Base-by-base conservation (phyloP, 2,888 invertebrate genomes). In the Colostygia pectinataria region DNA sequence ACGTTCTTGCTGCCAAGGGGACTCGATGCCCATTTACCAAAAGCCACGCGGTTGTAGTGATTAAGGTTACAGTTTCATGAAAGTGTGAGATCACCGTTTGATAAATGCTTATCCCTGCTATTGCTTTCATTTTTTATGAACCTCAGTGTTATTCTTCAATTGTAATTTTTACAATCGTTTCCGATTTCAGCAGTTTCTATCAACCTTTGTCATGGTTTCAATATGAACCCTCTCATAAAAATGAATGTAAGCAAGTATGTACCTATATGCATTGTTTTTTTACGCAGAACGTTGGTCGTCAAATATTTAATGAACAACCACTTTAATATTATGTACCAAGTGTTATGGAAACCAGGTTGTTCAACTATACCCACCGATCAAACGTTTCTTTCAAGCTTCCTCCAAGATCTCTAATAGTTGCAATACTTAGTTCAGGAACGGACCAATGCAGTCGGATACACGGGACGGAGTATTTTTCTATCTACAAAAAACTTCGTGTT, bases 1-100 rank as follows among this genome's bases (percentile, higher is more conserved):
- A 52, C 42, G 52, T 42, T 47, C 42, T 40, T 46, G 65, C 71
- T 70, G 69, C 64, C 66, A 65, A 60, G 62, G n/a, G n/a, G 72
- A 70, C 65, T 67, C 66, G 65, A 74, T 67, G 59, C 55, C 54
- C 69, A 47, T 52, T 38, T 46, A 46, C 41, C 41, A 23, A 36
- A 46, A 29, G 23, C 45, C 51, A 40, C 44, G 33, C 43, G 45
- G 46, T 52, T 52, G 74, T 83, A 83, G 82, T 79, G 70, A 70
- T 77, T 88, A 88, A 88, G 88, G 79, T 85, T 87, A 87, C 83
- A 85, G 84, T 88, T 79, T 79, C 83, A 75, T 80, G 77, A 76
- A 74, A 83, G 86, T 88, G 84, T 74, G 77, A 80, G 84, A 85
- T 87, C 83, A 80, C 77, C 80, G 67, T 56, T 52, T 43, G 50